These are phyloP conservation scores for Falco columbarius DNA, from an alignment of 2,797 vertebrate genomes.

Conservation along the genomic window DNA sequence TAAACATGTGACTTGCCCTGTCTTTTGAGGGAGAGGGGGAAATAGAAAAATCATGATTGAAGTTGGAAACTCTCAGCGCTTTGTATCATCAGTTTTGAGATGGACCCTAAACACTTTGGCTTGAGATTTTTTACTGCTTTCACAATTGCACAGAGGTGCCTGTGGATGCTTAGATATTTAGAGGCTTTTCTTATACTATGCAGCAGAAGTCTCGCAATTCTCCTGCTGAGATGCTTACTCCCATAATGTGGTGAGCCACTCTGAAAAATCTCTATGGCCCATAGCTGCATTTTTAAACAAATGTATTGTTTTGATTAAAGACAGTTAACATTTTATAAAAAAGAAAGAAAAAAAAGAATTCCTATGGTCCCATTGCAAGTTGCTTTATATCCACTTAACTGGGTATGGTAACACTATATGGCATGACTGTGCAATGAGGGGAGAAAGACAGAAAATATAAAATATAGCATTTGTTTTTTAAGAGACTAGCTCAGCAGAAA, in stretches of 20 bases:
- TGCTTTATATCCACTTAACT: neutral
- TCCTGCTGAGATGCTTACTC: neutral
- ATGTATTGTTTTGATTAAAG: neutral
- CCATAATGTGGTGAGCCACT: neutral
- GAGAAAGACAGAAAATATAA: neutral
- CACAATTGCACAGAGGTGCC: neutral
- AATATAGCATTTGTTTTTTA: rapidly evolving
- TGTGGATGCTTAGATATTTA: neutral
- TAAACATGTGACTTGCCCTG: neutral
- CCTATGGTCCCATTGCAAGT: neutral
- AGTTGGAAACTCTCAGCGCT: neutral
- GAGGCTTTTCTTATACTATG: neutral
- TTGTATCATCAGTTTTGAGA: neutral
- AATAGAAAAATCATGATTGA: rapidly evolving
- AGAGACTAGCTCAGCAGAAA: neutral
- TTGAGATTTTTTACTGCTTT: neutral
- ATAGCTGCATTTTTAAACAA: neutral
- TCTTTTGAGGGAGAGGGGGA: neutral
- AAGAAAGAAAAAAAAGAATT: neutral
- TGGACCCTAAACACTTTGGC: neutral
- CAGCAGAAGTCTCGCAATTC: neutral
- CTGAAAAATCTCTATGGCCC: neutral
- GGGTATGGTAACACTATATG: rapidly evolving
- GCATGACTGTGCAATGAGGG: rapidly evolving
- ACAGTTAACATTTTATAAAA: neutral